Evolutionary conservation across 2,888 invertebrate genomes (phyloP), one percentile per base, ranked within the genome.

Genomic region (Meliscaeva auricollis): DNA sequence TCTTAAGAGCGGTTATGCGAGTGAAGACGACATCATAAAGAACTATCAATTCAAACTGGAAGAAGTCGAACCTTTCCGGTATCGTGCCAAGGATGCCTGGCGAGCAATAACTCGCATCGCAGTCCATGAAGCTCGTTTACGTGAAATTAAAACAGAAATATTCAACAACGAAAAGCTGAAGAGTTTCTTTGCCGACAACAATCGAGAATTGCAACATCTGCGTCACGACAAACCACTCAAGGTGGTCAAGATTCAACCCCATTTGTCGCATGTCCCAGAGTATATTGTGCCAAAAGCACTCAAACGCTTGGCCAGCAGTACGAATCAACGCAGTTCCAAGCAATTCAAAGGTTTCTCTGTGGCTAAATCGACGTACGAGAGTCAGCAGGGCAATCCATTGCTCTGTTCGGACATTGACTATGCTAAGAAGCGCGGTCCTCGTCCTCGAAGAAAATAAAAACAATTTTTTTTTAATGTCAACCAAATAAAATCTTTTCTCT

Each of bases 61-160:
- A 87, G 98, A 99, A 93, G 96, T 99, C 62, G 99, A 99, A 91
- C 97, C 98, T 0, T 99, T 99, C 92, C 94, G 97, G 87, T 99
- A 99, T 93, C 94, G 99, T 88, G 96, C 99, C 0, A 95, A 96
- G 90, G 99, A 99, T 93, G 99, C 98, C 3, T 97, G 98, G 96
- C 95, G 96, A 89, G 97, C 98, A 0, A 97, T 98, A 8, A 99
- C 99, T 0, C 95, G 96, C 89, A 96, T 98, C 81, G 98, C 98
- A 0, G 96, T 99, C 1, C 94, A 98, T 58, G 98, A 99, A 92
- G 98, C 99, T 0, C 93, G 99, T 22, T 93, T 99, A 62, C 98
- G 97, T 90, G 99, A 99, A 94, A 99, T 99, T 88, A 97, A 97
- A 91, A 94, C 95, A 78, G 99, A 99, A 93, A 95, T 99, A 77